Percentiles rank a stretch among this genome's conserved stretches.
These are phyloP conservation scores for Cisticola juncidis DNA, from an alignment of 2,113 vertebrate genomes.

Conservation along the genomic window DNA sequence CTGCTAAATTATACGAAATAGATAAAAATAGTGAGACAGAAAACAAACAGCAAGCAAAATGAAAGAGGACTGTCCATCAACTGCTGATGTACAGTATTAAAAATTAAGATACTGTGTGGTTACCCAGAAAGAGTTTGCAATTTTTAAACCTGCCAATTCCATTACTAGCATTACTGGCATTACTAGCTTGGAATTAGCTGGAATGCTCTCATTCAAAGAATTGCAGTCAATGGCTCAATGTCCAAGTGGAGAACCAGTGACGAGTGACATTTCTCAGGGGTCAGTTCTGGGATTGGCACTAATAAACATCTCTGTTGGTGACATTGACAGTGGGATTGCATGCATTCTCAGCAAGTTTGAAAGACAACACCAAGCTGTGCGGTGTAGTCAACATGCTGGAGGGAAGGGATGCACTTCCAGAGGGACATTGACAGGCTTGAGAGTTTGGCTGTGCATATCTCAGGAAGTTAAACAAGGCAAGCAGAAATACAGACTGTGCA, in stretches of 20 bases:
- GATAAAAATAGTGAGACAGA: background rate
- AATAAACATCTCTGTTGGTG: background rate
- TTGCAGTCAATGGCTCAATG: fast-evolving
- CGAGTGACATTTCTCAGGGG: background rate
- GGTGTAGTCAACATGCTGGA: background rate
- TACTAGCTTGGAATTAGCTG: background rate
- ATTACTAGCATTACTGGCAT: background rate
- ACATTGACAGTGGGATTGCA: background rate
- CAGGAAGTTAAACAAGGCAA: background rate
- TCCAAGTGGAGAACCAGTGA: background rate
- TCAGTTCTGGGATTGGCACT: no score
- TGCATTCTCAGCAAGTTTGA: background rate
- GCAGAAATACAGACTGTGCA: background rate
- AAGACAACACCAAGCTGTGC: background rate
- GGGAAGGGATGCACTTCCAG: background rate
- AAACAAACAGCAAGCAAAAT: background rate
- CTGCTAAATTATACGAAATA: background rate
- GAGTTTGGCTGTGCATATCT: background rate
- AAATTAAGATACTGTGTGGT: background rate
- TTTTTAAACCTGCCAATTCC: background rate
- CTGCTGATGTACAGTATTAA: background rate
- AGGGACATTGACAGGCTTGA: background rate
- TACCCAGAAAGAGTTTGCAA: background rate
- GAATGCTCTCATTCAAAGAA: background rate
- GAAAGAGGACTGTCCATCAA: background rate